Percentiles rank a stretch among this genome's conserved stretches.
phyloP scores from a whole-genome alignment of 2,888 invertebrate genomes.

The Hipparchia sbordonii region DNA sequence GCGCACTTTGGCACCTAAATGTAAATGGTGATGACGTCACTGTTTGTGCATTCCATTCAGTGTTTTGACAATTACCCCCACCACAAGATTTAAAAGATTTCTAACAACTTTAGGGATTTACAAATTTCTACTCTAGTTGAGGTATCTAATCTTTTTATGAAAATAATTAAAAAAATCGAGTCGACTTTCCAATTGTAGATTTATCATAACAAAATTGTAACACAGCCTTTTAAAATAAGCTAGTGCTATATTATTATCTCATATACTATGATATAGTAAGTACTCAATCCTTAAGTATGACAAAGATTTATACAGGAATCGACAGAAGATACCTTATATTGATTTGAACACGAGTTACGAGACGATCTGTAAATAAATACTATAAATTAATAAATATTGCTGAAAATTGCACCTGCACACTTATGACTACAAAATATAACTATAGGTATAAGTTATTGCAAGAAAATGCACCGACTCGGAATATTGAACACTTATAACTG shows the following conservation, averaged over 20 bases:
- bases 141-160: too few species aligned
- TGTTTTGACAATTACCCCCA: too few species aligned
- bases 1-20: too few species aligned
- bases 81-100: too few species aligned
- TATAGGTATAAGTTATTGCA: constrained; percentile 7
- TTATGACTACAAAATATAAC: background rate
- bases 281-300: background rate
- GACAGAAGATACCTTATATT: background rate
- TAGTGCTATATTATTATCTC: background rate
- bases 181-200: background rate
- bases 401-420: background rate
- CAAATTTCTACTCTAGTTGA: too few species aligned
- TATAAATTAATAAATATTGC: background rate
- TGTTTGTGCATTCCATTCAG: too few species aligned
- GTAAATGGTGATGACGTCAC: too few species aligned
- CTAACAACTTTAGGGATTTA: too few species aligned
- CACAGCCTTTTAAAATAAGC: background rate
- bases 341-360: constrained; percentile 1
- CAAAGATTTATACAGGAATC: background rate
- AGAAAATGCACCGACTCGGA: background rate
- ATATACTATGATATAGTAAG: background rate
- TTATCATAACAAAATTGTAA: background rate
- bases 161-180: too few species aligned
- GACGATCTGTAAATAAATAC: background rate
- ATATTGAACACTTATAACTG: background rate